Base-by-base conservation (phyloP, 2,113 vertebrate species). In the Toxotes jaculatrix region DNA sequence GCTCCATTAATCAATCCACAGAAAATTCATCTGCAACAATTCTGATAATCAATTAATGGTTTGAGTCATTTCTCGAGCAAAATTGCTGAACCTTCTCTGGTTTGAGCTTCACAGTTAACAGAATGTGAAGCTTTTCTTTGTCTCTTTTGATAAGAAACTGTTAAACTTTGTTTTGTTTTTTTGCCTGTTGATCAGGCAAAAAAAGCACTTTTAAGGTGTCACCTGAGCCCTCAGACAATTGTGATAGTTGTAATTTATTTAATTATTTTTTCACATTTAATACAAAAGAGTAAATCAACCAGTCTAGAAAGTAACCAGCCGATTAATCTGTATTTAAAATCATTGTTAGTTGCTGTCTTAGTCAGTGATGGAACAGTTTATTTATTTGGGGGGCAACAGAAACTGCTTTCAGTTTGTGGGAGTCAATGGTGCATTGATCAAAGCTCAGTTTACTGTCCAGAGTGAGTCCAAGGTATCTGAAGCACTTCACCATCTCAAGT, bases 1-100 rank as follows among this genome's bases (percentile, higher is more conserved):
- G n/a, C n/a, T n/a, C n/a, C n/a, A n/a, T 53, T n/a, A 55, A 62
- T 74, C 16, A 11, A 17, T 23, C 49, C 0, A 19, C 10, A 60
- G 59, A 56, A n/a, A 38, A 34, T 40, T 23, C 32, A 55, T 64
- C 10, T 12, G 3, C 27, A 60, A 23, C 19, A 53, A 10, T 64
- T 71, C 31, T 65, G 49, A 31, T 71, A 55, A 62, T 61, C 60
- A 23, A 34, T 42, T 68, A 45, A 47, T 21, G 27, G n/a, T 53
- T 43, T 23, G 17, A 63, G 45, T 62, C 14, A 21, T 67, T 40
- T 55, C n/a, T 43, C 17, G 2, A 38, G 43, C 34, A 38, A 19
- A 68, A n/a, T 53, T 7, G 32, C 16, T 11, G 12, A 23, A 19
- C 45, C 45, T 12, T 75, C 16, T 63, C 21, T 40, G 43, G 6